Conservation (phyloP, 2,113 vertebrate species). For the Urocynchramus pylzowi region DNA sequence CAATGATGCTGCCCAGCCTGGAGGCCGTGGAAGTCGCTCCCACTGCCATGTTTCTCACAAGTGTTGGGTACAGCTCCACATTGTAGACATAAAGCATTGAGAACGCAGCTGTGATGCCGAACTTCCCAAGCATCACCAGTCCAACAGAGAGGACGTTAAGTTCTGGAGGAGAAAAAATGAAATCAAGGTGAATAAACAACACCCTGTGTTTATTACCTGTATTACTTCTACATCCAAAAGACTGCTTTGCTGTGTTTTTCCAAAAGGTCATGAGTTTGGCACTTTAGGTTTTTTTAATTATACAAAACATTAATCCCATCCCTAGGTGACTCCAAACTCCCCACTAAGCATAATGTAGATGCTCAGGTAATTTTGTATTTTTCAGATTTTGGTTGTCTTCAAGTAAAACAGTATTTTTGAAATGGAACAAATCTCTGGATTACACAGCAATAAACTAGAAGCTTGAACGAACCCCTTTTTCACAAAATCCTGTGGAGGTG, state of each 20-base stretch:
- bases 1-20: constrained; percentile 81
- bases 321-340: background rate
- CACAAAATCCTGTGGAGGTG: background rate
- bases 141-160: constrained; percentile 66
- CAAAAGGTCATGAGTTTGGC: background rate
- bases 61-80: constrained; percentile 85
- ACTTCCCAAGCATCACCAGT: constrained; percentile 88
- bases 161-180: constrained; percentile 58
- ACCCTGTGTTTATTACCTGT: background rate
- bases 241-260: background rate
- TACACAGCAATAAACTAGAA: background rate
- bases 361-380: background rate
- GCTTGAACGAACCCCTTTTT: background rate
- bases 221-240: background rate
- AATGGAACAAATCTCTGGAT: background rate
- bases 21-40: constrained; percentile 84
- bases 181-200: background rate
- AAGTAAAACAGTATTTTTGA: background rate
- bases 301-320: background rate
- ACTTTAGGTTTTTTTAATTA: background rate
- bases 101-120: constrained; percentile 83
- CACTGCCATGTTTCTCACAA: constrained; percentile 86
- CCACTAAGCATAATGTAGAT: background rate
- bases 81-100: constrained; percentile 84
- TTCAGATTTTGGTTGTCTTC: background rate